Evolutionary conservation across 1,140 invertebrate genomes (phyloP).

Genomic region (Piezodorus guildinii): DNA sequence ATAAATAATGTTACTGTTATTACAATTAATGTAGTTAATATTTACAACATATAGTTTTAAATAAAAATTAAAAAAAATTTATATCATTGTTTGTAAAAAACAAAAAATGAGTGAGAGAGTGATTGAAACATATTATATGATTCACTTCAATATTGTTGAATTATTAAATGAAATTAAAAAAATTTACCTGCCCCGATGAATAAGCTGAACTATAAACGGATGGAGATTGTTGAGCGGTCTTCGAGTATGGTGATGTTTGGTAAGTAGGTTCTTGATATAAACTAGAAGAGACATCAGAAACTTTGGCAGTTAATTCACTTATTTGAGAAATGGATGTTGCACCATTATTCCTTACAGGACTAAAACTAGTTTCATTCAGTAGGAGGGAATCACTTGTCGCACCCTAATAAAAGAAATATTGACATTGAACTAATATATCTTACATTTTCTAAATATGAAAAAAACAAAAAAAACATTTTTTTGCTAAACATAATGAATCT

Average conservation of each 20-base stretch:
- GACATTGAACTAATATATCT: not conserved
- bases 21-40: too few relatives aligned
- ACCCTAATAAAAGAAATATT: slow-evolving; percentile 4
- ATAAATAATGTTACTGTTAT: too few relatives aligned
- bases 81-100: too few relatives aligned
- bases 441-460: too few relatives aligned
- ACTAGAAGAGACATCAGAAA: slow-evolving; percentile 15
- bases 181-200: slow-evolving; percentile 5
- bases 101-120: not conserved
- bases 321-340: slow-evolving; percentile 11
- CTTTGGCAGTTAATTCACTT: slow-evolving; percentile 12
- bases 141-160: too few relatives aligned
- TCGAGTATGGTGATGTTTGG: slow-evolving; percentile 10
- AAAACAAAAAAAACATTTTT: too few relatives aligned
- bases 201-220: slow-evolving; percentile 12
- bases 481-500: too few relatives aligned
- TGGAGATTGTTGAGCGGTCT: slow-evolving; percentile 12
- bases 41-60: too few relatives aligned
- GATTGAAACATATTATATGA: not conserved
- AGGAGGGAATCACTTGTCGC: slow-evolving; percentile 14
- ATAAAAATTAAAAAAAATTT: too few relatives aligned
- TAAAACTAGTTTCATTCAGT: slow-evolving; percentile 19
- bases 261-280: slow-evolving; percentile 19
- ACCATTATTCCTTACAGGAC: slow-evolving; percentile 3
- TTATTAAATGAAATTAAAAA: not conserved